phyloP scores from a whole-genome alignment of 2,797 vertebrate species.

The Takifugu ocellatus region DNA sequence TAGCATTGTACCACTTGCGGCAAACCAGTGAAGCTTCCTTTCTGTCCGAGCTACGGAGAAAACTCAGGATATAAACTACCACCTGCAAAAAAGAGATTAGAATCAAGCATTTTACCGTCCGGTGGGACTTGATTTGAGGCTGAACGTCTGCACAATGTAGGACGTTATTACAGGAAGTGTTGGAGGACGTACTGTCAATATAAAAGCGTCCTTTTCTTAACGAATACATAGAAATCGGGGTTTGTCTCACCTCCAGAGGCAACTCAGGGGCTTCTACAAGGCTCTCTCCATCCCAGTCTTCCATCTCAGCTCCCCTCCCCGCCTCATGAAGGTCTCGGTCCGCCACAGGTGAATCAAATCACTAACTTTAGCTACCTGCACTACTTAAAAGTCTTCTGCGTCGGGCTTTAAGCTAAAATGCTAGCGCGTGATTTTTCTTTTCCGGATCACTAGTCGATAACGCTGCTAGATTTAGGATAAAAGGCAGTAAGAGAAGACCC shows the following conservation, averaged over 20 bases:
- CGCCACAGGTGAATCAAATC: constrained; percentile 11
- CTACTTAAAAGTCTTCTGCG: background rate
- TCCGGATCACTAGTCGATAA: too few species aligned
- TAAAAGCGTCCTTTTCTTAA: background rate
- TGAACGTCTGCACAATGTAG: too few species aligned
- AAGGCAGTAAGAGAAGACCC: fast-evolving
- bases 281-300: constrained; percentile 33
- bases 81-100: constrained; percentile 66
- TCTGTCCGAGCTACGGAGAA: constrained; percentile 80
- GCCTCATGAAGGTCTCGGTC: background rate
- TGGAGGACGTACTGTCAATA: too few species aligned
- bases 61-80: constrained; percentile 81
- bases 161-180: too few species aligned
- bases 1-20: constrained; percentile 80
- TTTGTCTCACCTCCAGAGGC: constrained; percentile 72
- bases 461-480: fast-evolving
- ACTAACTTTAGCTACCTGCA: background rate
- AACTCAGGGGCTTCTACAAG: constrained; percentile 54
- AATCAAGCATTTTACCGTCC: constrained; percentile 3
- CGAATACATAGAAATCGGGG: background rate
- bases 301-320: constrained; percentile 39
- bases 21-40: constrained; percentile 84
- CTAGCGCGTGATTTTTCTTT: too few species aligned
- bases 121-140: too few species aligned
- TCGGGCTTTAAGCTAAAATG: background rate